phyloP scores from a whole-genome alignment of 2,113 vertebrate species.

The Oenanthe melanoleuca region DNA sequence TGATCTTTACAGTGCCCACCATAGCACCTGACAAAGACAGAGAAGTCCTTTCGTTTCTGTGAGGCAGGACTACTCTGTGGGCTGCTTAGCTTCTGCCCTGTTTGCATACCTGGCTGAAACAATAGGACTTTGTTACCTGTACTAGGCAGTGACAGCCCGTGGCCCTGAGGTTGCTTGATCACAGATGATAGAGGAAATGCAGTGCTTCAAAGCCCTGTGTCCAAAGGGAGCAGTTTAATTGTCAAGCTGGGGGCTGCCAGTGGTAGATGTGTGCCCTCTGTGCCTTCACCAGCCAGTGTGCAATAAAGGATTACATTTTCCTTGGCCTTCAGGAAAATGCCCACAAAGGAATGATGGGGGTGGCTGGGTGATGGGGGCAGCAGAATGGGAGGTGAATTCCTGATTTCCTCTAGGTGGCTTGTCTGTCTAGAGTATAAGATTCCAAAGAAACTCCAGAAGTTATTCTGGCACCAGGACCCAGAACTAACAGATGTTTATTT shows the following conservation, averaged over 20 bases:
- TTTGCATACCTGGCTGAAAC: neutral
- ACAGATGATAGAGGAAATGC: no score
- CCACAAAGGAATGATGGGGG: neutral
- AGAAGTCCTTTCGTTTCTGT: neutral
- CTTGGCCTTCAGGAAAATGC: neutral
- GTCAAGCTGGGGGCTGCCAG: neutral
- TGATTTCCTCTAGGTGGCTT: no score
- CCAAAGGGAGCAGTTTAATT: neutral
- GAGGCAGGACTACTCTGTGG: no score
- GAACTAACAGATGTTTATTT: no score
- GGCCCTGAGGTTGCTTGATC: neutral
- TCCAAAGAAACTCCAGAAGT: no score
- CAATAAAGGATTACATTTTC: neutral
- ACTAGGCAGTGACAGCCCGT: neutral
- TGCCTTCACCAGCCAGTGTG: neutral
- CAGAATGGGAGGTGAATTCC: no score
- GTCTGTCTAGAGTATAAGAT: no score
- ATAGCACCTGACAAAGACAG: neutral
- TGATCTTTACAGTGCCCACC: neutral
- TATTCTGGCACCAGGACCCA: no score
- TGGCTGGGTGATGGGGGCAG: no score
- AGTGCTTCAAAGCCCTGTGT: fast-evolving
- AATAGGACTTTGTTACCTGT: neutral
- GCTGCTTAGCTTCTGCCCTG: neutral
- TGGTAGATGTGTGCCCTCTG: neutral